Conservation (phyloP, 2,888 invertebrate genomes). For the Polyommatus icarus region DNA sequence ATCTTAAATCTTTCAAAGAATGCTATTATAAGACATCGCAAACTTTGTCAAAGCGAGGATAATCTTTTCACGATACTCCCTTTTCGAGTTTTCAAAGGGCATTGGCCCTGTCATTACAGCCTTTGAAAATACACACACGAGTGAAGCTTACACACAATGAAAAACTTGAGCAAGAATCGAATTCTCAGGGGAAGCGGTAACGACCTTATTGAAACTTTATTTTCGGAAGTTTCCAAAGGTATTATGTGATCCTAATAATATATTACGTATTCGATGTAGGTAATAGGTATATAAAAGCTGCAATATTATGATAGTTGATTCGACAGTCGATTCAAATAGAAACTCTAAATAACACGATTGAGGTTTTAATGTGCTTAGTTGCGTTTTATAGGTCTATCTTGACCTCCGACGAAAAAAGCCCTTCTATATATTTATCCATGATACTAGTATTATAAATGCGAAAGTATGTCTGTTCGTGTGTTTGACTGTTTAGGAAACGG, state of each 20-base stretch:
- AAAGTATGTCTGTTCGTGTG: too few species aligned
- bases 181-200: background rate
- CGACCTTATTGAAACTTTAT: constrained; percentile 6
- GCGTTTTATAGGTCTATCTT: too few species aligned
- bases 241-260: background rate
- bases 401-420: too few species aligned
- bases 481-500: too few species aligned
- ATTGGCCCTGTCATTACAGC: background rate
- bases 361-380: background rate
- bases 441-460: too few species aligned
- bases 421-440: too few species aligned
- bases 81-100: background rate
- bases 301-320: background rate
- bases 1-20: background rate
- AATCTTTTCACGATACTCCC: background rate
- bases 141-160: background rate
- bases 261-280: background rate
- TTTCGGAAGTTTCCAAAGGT: background rate
- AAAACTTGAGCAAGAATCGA: background rate
- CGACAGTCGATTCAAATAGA: background rate
- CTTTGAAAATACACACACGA: background rate
- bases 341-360: background rate
- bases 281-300: background rate
- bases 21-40: background rate
- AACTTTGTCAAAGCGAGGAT: background rate